A percentile compares a stretch with the other conserved stretches of the same genome.
Evolutionary conservation across 2,888 invertebrate genomes (phyloP).

Genomic region (Gryllus longicercus): DNA sequence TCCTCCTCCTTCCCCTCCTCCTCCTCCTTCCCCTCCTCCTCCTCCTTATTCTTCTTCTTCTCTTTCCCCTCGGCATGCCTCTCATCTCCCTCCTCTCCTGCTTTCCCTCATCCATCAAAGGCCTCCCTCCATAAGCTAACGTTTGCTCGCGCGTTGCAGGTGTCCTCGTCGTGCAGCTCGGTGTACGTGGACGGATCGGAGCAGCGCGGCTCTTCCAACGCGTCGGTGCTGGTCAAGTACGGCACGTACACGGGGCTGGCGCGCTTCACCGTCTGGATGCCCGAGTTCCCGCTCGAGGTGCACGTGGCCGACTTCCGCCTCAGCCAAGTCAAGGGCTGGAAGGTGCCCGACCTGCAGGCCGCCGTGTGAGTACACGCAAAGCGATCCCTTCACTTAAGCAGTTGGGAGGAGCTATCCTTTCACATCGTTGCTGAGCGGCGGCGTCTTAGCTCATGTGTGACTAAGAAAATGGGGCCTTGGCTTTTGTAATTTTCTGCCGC

Average conservation of each 20-base stretch:
- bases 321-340: conserved; percentile 93
- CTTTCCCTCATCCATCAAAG: neutral
- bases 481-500: no score
- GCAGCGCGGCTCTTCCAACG: conserved; percentile 89
- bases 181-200: conserved; percentile 96
- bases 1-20: conserved; percentile 6
- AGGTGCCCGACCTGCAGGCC: conserved; percentile 72
- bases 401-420: no score
- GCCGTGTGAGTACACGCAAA: no score
- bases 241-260: conserved; percentile 86
- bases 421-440: no score
- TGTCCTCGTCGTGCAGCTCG: conserved; percentile 91
- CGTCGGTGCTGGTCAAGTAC: conserved; percentile 87
- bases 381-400: no score
- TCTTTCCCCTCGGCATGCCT: neutral
- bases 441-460: no score
- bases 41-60: conserved; percentile 25
- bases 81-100: neutral
- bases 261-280: conserved; percentile 94
- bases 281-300: conserved; percentile 88
- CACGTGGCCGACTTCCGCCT: conserved; percentile 83
- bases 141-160: conserved; percentile 55
- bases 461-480: no score
- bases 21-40: neutral
- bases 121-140: neutral